phyloP scores from a whole-genome alignment of 2,888 invertebrate genomes.

The Chelonus formosanus region DNA sequence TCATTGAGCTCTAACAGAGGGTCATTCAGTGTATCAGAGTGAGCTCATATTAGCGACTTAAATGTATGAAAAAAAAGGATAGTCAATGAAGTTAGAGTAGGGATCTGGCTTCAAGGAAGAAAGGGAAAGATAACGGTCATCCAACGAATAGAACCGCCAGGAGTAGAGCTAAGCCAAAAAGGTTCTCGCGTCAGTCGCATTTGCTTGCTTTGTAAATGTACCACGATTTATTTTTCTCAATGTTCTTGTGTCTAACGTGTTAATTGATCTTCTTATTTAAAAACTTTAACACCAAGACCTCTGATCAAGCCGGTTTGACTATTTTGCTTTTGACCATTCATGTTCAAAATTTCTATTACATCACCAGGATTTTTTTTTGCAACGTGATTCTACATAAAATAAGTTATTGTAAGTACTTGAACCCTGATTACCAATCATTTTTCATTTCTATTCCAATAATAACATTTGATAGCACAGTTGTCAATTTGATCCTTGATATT shows the following conservation, averaged over 20 bases:
- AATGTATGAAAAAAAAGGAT: slow-evolving; percentile 3
- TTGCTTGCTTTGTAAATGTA: slow-evolving; percentile 23
- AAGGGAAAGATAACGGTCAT: slow-evolving; percentile 36
- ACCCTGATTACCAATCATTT: not conserved
- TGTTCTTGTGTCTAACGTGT: slow-evolving; percentile 3
- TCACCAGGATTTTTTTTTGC: not conserved
- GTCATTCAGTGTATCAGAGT: not conserved
- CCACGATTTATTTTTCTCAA: slow-evolving; percentile 12
- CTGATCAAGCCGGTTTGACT: not conserved
- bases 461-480: no score
- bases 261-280: not conserved
- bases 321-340: not conserved
- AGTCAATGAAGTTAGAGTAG: slow-evolving; percentile 13
- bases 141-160: slow-evolving; percentile 29
- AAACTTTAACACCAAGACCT: not conserved
- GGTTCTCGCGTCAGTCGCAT: slow-evolving; percentile 27
- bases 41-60: not conserved
- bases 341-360: not conserved
- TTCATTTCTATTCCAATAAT: no score
- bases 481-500: no score
- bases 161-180: slow-evolving; percentile 11
- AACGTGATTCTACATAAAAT: not conserved
- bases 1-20: no score
- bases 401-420: not conserved
- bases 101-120: slow-evolving; percentile 23